Percentiles rank a stretch among this genome's conserved stretches.
Conservation (phyloP, 2,888 invertebrate genomes). For the Drosophila putrida region DNA sequence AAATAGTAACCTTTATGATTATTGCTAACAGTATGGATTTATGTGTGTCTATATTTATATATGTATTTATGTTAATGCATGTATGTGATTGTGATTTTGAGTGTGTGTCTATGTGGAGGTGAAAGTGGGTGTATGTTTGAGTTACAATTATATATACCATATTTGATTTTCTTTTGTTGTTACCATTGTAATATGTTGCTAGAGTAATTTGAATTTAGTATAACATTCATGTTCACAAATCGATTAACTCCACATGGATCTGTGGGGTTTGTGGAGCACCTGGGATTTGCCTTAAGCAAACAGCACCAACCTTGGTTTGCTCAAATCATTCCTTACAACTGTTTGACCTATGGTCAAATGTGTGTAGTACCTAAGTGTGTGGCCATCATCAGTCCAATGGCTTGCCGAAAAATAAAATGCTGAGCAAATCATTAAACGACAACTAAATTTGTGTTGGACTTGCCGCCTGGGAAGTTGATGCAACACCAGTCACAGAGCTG, state of each 20-base stretch:
- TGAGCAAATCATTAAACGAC: constrained; percentile 83
- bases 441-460: constrained; percentile 83
- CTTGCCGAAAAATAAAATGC: constrained; percentile 83
- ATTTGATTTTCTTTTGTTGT: constrained; percentile 29
- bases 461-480: constrained; percentile 70
- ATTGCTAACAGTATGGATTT: constrained; percentile 49
- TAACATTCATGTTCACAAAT: constrained; percentile 22
- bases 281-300: constrained; percentile 34
- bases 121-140: constrained; percentile 23
- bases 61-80: constrained; percentile 44
- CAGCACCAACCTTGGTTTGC: constrained; percentile 75
- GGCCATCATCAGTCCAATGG: constrained; percentile 68
- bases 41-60: constrained; percentile 33
- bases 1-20: constrained; percentile 60
- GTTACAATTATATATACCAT: constrained; percentile 38
- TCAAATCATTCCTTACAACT: constrained; percentile 40
- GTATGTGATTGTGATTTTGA: constrained; percentile 33
- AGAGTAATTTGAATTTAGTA: constrained; percentile 52
- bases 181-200: constrained; percentile 44
- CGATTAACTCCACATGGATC: constrained; percentile 13
- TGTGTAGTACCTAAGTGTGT: constrained; percentile 44
- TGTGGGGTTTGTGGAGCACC: constrained; percentile 4
- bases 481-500: constrained; percentile 47
- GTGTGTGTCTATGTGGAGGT: constrained; percentile 18
- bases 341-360: constrained; percentile 78